Conservation (phyloP, 2,888 invertebrate genomes). For the Platynereis dumerilii region DNA sequence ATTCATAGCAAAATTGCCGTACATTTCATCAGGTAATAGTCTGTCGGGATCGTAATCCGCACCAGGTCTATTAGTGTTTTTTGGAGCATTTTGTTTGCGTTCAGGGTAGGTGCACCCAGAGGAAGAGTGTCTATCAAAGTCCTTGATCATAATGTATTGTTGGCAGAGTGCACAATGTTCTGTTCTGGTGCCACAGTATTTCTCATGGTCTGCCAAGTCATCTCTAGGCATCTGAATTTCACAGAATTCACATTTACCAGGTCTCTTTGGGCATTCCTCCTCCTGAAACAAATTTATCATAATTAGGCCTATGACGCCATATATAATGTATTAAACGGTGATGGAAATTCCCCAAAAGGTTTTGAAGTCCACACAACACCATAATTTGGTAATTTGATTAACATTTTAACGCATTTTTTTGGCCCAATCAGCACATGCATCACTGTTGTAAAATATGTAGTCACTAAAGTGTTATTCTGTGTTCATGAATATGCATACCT, state of each 20-base stretch:
- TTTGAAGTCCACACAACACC: too few species aligned
- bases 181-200: slow-evolving; percentile 76
- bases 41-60: not conserved
- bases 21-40: not conserved
- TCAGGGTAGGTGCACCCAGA: slow-evolving; percentile 53
- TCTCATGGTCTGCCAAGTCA: slow-evolving; percentile 71
- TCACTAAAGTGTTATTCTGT: too few species aligned
- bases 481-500: slow-evolving; percentile 45
- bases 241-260: slow-evolving; percentile 73
- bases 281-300: slow-evolving; percentile 57
- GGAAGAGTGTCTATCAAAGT: slow-evolving; percentile 72
- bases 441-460: too few species aligned
- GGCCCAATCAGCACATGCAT: not conserved
- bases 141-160: slow-evolving; percentile 75
- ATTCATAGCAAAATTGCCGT: slow-evolving; percentile 18
- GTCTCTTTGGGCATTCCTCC: slow-evolving; percentile 68
- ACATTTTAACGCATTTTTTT: not conserved
- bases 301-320: not conserved
- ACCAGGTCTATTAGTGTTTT: not conserved
- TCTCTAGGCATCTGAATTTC: slow-evolving; percentile 71
- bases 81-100: slow-evolving; percentile 5
- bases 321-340: too few species aligned
- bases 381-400: too few species aligned
- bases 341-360: too few species aligned
- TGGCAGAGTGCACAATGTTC: slow-evolving; percentile 74